Percentiles rank a stretch among this genome's conserved stretches.
These are phyloP conservation scores for Hermodice carunculata DNA, from an alignment of 2,888 invertebrate genomes.

Conservation along the genomic window DNA sequence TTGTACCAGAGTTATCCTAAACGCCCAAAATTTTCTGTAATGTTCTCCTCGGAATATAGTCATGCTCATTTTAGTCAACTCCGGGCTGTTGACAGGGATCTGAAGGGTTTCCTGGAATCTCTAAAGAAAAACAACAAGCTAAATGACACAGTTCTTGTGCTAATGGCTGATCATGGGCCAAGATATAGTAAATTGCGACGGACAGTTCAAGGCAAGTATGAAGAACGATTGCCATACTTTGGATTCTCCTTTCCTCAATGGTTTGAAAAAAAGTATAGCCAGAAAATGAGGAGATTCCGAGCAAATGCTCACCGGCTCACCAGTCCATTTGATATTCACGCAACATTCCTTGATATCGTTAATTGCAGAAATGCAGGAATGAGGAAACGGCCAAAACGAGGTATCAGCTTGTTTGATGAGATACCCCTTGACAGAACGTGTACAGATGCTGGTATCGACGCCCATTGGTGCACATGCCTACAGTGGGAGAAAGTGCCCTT, in stretches of 20 bases:
- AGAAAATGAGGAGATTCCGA: constrained; percentile 74
- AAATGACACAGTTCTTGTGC: constrained; percentile 84
- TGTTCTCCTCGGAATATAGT: constrained; percentile 89
- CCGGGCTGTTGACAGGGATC: constrained; percentile 87
- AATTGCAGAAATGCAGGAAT: constrained; percentile 66
- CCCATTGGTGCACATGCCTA: constrained; percentile 96
- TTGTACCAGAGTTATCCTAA: constrained; percentile 76
- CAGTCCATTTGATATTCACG: constrained; percentile 90
- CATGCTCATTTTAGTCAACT: constrained; percentile 88
- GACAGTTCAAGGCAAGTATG: constrained; percentile 90
- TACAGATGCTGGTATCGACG: constrained; percentile 88
- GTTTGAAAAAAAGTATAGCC: constrained; percentile 76
- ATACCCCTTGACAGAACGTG: constrained; percentile 82
- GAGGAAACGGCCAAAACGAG: constrained; percentile 43
- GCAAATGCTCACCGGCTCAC: constrained; percentile 79
- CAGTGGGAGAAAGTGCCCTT: constrained; percentile 7
- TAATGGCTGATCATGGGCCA: constrained; percentile 93
- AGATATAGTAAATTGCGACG: constrained; percentile 84
- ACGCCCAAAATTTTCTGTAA: constrained; percentile 85
- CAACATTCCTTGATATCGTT: constrained; percentile 80
- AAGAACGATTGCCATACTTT: constrained; percentile 91
- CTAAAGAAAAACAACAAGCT: constrained; percentile 75
- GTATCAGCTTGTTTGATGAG: constrained; percentile 57
- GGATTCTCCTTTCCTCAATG: constrained; percentile 82
- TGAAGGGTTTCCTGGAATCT: constrained; percentile 73